Conservation (phyloP, 1,140 invertebrate genomes). For the Oryctes rhinoceros region DNA sequence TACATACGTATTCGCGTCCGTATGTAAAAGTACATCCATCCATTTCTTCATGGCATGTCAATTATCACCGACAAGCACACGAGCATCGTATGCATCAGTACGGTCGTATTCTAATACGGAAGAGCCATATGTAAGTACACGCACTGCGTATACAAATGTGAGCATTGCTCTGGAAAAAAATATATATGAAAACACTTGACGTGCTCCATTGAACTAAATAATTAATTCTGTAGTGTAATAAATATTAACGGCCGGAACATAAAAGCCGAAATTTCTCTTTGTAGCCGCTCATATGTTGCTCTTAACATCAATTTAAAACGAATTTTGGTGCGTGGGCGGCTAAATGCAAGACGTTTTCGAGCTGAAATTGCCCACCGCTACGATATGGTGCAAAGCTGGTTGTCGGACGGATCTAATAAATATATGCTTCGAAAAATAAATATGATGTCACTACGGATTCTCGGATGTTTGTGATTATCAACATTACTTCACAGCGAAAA, state of each 20-base stretch:
- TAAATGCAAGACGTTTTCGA: not conserved
- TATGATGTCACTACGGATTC: no score
- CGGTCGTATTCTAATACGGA: not conserved
- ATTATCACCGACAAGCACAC: not conserved
- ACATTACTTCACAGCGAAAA: no score
- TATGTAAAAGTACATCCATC: no score
- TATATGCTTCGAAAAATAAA: no score
- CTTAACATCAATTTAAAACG: constrained; percentile 19
- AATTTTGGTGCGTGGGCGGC: constrained; percentile 11
- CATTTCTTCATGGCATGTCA: not conserved
- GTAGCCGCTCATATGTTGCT: constrained; percentile 1
- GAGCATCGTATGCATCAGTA: not conserved
- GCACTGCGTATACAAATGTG: not conserved
- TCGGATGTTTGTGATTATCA: no score
- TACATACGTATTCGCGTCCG: no score
- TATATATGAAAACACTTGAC: constrained; percentile 20
- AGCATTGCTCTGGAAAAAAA: not conserved
- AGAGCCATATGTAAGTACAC: not conserved
- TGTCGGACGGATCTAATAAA: no score
- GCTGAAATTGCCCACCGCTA: not conserved
- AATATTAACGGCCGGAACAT: not conserved
- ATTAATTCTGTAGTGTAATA: constrained; percentile 27
- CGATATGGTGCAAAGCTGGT: no score
- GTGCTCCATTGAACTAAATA: constrained; percentile 33
- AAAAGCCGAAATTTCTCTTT: constrained; percentile 12